Evolutionary conservation across 2,113 vertebrate genomes (phyloP), one percentile per base, ranked within the genome.

Genomic region (Gymnocephalus cernua): DNA sequence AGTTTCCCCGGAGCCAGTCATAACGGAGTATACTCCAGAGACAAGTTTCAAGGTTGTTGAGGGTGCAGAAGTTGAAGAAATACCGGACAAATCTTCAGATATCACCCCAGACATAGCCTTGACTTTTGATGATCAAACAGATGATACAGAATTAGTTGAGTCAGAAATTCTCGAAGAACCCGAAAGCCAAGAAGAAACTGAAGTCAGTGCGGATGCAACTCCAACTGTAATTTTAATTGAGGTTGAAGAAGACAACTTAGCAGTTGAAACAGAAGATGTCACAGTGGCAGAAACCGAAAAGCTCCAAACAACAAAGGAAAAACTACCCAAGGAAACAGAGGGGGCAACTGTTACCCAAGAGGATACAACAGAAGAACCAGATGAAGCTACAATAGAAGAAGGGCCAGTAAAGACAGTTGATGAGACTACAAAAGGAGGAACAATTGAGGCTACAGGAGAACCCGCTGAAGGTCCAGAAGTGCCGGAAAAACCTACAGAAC

Each of bases 11-110:
- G 56, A 65, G 0, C 67, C 45, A 53, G 54, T 7, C 0, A 8
- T 29, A 23, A 44, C 16, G 0, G 66, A 84, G 11, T 6, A 38
- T 10, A 47, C 77, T 29, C 21, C 75, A 38, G 57, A 82, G 14
- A 69, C 41, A 12, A 29, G 62, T 21, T 48, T 29, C 0, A 12
- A 62, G 15, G 61, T 45, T 16, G 27, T n/a, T 7, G 19, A 32
- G 11, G 58, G 21, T 0, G 61, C 71, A 73, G 64, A 71, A 45
- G 47, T 19, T 1, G 54, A 80, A 58, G 50, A 84, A 6, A 7
- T 27, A 68, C 19, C 32, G 8, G 78, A 91, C 7, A 59, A 13
- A 57, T 73, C 29, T 79, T 65, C 74, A 19, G 59, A 64, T 61
- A 45, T 62, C 51, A 68, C 45, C 1, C 19, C 23, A 65, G 51